These are phyloP conservation scores for Mirza zaza DNA, from an alignment of 2,113 vertebrate species.

Conservation along the genomic window DNA sequence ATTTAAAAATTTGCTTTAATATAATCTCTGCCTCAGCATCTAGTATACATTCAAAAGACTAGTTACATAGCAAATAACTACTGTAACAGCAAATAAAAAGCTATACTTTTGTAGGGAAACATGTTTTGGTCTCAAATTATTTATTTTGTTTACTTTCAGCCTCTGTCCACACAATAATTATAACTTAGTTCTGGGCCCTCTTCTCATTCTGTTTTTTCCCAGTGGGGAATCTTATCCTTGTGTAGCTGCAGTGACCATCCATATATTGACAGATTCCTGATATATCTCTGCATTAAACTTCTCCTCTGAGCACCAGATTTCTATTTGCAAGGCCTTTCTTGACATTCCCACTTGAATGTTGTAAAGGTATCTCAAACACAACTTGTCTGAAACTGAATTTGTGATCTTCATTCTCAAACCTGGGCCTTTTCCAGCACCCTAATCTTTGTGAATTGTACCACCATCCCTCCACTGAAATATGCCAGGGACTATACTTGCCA, in stretches of 20 bases:
- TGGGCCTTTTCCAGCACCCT: neutral
- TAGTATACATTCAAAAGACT: neutral
- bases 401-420: neutral
- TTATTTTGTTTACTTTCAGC: neutral
- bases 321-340: neutral
- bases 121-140: neutral
- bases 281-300: neutral
- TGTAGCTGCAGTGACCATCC: neutral
- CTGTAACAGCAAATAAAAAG: neutral
- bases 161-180: neutral
- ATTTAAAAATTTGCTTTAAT: neutral
- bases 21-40: neutral
- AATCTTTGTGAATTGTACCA: neutral
- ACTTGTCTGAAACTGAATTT: neutral
- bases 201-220: neutral
- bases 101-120: neutral
- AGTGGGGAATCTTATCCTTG: rapidly evolving
- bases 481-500: neutral
- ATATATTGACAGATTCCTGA: neutral
- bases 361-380: neutral
- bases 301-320: neutral
- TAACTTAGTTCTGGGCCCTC: neutral
- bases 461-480: neutral
- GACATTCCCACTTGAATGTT: too few species aligned
- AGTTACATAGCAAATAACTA: neutral